Evolutionary conservation across 2,888 invertebrate species (phyloP), one percentile per base, ranked within the genome.

Genomic region (Eremobia ochroleuca): DNA sequence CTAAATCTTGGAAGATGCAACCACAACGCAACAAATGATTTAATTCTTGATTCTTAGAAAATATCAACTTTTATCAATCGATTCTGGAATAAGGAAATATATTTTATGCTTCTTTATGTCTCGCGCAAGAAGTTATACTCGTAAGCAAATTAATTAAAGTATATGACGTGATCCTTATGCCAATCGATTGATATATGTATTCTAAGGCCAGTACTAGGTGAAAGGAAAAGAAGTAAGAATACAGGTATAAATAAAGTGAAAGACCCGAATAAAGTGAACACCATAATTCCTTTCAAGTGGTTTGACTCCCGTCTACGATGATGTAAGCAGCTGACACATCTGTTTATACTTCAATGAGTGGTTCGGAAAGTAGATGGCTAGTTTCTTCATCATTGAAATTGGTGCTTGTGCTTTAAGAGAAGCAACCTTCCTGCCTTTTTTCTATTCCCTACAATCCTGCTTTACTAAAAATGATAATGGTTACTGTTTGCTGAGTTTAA

Each of bases 271-370:
- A 18, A 72, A 59, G 62, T 75, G 70, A 43, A 66, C 25, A 62
- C 11, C 34, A 15, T 31, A 34, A 43, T 68, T 66, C 52, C 62
- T 64, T 43, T 64, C 28, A 82, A 83, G 83, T 85, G 77, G 69
- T 46, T 58, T 76, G 43, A 85, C 69, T 82, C 82, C 73, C 86
- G 61, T 43, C 77, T 46, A 62, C 28, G n/a, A 79, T 79, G 70
- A 61, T 46, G 43, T 37, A 21, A 59, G 49, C 72, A 61, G 59
- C 77, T 72, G 61, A 76, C 71, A 73, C 86, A 83, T 85, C 83
- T 83, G 86, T 73, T 76, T 76, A 61, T 66, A 69, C 77, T 83
- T 72, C 49, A 85, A n/a, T 9, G 46, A 28, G 8, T 46, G 67
- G 31, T 80, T 67, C 25, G 5, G 46, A 64, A 68, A 68, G 31